phyloP scores from a whole-genome alignment of 2,113 vertebrate species.

The Guaruba guarouba region DNA sequence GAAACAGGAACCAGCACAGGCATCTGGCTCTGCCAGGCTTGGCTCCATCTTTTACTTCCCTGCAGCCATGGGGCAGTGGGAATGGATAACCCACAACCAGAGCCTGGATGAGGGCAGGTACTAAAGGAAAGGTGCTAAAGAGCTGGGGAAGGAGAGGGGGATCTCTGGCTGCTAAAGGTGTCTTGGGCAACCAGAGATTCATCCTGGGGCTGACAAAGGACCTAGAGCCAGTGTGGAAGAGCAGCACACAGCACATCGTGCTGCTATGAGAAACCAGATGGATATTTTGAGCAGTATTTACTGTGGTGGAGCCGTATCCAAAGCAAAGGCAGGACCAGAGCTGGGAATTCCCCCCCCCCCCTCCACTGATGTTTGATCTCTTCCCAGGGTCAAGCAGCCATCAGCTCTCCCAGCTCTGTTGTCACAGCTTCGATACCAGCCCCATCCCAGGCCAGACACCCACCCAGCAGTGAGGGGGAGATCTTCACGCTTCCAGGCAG shows the following conservation, averaged over 20 bases:
- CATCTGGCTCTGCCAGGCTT: background rate
- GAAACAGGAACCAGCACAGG: background rate
- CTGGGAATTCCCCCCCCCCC: background rate
- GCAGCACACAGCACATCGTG: background rate
- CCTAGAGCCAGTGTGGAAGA: background rate
- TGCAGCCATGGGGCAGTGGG: background rate
- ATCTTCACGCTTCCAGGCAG: conserved; percentile 83
- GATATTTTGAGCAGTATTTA: background rate
- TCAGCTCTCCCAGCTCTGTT: background rate
- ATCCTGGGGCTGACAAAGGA: background rate
- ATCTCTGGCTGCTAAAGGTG: background rate
- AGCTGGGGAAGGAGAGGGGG: background rate
- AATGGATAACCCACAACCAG: background rate
- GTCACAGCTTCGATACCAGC: background rate
- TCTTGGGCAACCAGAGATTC: background rate
- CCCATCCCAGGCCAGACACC: background rate
- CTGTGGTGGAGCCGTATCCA: background rate
- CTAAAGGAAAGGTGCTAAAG: background rate
- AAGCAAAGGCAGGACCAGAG: background rate
- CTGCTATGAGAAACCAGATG: background rate
- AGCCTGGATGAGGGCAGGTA: background rate
- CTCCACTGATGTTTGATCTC: background rate
- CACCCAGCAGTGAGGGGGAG: conserved; percentile 48
- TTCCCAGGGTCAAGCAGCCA: conserved; percentile 31
- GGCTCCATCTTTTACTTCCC: background rate